Evolutionary conservation across 2,888 invertebrate species (phyloP).

Genomic region (Resseliella maxima): DNA sequence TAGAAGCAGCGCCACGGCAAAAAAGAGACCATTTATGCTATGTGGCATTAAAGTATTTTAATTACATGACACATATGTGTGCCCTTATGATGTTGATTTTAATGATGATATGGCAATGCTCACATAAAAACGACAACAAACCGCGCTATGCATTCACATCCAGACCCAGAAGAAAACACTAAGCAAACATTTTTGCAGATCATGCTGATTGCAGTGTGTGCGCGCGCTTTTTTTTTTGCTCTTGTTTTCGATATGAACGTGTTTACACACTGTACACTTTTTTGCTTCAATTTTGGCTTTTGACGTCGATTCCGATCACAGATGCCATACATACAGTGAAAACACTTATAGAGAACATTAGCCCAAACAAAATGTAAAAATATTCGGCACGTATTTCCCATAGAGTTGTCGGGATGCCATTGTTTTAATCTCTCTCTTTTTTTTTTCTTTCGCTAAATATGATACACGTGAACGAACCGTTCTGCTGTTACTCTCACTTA

Average conservation of each 20-base stretch:
- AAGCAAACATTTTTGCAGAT: conserved; percentile 42
- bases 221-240: not conserved
- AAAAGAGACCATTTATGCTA: conserved; percentile 33
- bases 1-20: not conserved
- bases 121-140: conserved; percentile 47
- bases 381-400: not conserved
- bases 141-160: conserved; percentile 28
- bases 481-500: not conserved
- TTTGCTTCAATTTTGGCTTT: conserved; percentile 23
- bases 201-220: conserved; percentile 48
- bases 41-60: conserved; percentile 57
- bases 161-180: conserved; percentile 30
- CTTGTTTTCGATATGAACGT: conserved; percentile 21
- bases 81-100: conserved; percentile 56
- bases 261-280: conserved; percentile 36
- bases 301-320: conserved; percentile 49
- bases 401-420: not conserved
- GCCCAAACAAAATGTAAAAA: conserved; percentile 5
- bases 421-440: too few relatives aligned
- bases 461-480: conserved; percentile 16
- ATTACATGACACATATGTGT: conserved; percentile 57
- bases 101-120: conserved; percentile 55
- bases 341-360: not conserved
- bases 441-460: not conserved
- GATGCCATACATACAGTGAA: conserved; percentile 37